Percentiles rank a stretch among this genome's conserved stretches.
Evolutionary conservation across 2,113 vertebrate species (phyloP).

Genomic region (Leucoraja erinaceus): DNA sequence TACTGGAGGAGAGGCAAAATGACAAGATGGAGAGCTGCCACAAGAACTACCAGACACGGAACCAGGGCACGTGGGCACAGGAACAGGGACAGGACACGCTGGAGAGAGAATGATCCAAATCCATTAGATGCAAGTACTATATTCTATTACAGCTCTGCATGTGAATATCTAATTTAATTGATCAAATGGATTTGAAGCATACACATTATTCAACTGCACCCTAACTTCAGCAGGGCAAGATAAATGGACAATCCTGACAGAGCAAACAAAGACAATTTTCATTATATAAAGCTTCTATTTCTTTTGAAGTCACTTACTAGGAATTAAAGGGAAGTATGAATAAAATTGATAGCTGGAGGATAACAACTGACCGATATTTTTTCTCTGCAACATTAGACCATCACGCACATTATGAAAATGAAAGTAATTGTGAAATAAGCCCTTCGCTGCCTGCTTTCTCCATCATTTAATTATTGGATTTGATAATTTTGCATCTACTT

Average conservation of each 20-base stretch:
- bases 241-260: background rate
- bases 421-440: background rate
- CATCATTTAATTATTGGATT: background rate
- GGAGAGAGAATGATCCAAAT: background rate
- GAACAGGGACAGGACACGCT: conserved; percentile 89
- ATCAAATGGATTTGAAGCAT: background rate
- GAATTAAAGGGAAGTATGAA: background rate
- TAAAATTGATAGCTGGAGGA: background rate
- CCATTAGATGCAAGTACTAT: background rate
- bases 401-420: background rate
- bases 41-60: conserved; percentile 74
- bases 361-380: background rate
- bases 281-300: background rate
- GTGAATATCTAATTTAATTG: background rate
- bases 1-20: conserved; percentile 87
- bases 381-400: background rate
- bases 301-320: background rate
- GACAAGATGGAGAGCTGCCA: conserved; percentile 79
- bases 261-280: background rate
- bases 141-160: background rate
- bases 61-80: conserved; percentile 72
- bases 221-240: background rate
- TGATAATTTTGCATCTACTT: background rate
- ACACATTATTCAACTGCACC: background rate
- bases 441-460: background rate